These are phyloP conservation scores for Mormyrus proboscirostris DNA, from an alignment of 2,797 vertebrate genomes.

Conservation along the genomic window DNA sequence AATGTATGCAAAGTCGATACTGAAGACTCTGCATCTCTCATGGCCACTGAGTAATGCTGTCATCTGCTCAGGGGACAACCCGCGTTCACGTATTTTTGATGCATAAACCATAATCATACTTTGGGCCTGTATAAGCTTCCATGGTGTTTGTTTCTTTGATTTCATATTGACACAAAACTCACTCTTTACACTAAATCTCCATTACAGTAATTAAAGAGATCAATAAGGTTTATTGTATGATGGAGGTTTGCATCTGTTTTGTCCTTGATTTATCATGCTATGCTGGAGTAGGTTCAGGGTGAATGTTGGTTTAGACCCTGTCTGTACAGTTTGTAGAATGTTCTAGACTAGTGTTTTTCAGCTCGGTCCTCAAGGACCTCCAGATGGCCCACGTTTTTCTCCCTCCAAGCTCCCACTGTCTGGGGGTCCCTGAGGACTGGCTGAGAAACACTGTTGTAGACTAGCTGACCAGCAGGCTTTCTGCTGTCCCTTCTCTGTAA, in stretches of 20 bases:
- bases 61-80: not conserved
- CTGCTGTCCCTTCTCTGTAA: not conserved
- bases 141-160: not conserved
- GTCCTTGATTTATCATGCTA: not conserved
- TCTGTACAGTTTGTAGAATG: not conserved
- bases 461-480: not conserved
- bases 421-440: not conserved
- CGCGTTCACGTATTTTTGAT: not conserved
- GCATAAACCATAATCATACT: not conserved
- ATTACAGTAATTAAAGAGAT: not conserved
- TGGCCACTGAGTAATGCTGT: not conserved
- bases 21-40: not conserved
- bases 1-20: constrained; percentile 5
- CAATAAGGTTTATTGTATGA: not conserved
- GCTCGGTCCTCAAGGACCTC: not conserved
- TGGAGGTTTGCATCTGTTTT: not conserved
- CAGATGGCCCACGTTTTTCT: not conserved
- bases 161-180: not conserved
- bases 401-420: not conserved
- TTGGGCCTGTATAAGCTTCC: not conserved
- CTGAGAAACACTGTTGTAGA: not conserved
- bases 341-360: not conserved
- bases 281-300: not conserved
- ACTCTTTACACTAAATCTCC: not conserved
- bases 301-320: not conserved